A percentile compares a stretch with the other conserved stretches of the same genome.
Conservation (phyloP, 2,888 invertebrate genomes). For the Monochamus alternatus region DNA sequence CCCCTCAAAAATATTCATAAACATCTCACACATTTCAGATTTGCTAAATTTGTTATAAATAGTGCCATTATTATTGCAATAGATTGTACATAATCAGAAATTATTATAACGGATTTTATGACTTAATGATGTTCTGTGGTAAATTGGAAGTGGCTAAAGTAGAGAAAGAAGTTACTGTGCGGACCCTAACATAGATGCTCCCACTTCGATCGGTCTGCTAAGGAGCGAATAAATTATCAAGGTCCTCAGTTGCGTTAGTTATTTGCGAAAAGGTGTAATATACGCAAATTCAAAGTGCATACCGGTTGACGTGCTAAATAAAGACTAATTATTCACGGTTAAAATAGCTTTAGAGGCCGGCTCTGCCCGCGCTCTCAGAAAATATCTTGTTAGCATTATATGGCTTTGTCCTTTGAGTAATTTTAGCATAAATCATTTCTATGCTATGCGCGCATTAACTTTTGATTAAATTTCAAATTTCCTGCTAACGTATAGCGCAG, state of each 20-base stretch:
- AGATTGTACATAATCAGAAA: no score
- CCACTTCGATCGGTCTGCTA: background rate
- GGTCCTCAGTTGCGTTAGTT: background rate
- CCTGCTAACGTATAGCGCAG: constrained; percentile 22
- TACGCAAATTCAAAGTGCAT: constrained; percentile 5
- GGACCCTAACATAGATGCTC: no score
- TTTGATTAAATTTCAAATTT: constrained; percentile 36
- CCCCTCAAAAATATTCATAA: no score
- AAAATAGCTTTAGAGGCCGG: constrained; percentile 21
- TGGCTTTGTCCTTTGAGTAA: constrained; percentile 33
- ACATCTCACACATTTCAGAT: no score
- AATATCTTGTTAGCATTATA: constrained; percentile 34
- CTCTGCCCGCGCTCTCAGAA: constrained; percentile 6
- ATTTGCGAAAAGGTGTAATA: background rate
- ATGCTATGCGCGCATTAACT: constrained; percentile 26
- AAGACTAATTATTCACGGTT: constrained; percentile 10
- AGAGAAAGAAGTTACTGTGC: no score
- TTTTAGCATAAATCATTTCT: constrained; percentile 30
- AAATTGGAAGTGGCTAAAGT: no score
- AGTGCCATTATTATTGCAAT: no score
- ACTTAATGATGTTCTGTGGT: no score
- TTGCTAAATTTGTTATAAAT: no score
- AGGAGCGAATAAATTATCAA: background rate
- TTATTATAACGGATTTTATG: no score
- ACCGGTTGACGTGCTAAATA: constrained; percentile 7